A percentile compares a stretch with the other conserved stretches of the same genome.
These are phyloP conservation scores for Drosophila asahinai DNA, from an alignment of 1,140 invertebrate genomes.

Conservation along the genomic window DNA sequence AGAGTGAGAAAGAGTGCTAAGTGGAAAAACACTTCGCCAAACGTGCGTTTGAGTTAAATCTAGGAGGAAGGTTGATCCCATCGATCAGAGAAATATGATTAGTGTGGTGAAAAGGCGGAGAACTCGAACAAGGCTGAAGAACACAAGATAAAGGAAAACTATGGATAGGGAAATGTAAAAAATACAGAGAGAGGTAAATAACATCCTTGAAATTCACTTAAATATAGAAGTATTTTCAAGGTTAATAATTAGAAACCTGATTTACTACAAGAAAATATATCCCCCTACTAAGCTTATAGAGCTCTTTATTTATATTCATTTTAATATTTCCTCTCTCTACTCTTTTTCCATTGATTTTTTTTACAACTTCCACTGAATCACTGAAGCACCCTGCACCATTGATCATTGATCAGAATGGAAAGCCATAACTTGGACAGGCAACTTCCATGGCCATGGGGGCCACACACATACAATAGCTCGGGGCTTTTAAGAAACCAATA, in stretches of 20 bases:
- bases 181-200: no score
- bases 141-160: neutral
- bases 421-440: constrained; percentile 58
- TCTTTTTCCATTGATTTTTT: neutral
- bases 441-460: constrained; percentile 72
- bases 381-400: constrained; percentile 25
- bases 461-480: constrained; percentile 38
- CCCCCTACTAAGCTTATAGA: neutral
- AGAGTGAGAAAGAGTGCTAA: constrained; percentile 18
- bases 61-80: neutral
- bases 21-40: constrained; percentile 35
- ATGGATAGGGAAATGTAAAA: neutral
- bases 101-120: neutral
- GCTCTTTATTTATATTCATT: neutral
- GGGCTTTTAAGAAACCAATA: constrained; percentile 14
- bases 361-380: constrained; percentile 23
- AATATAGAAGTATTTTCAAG: neutral
- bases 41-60: neutral
- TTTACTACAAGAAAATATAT: no score
- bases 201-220: neutral
- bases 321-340: neutral
- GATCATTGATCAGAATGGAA: constrained; percentile 54
- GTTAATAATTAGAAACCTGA: no score
- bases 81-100: constrained; percentile 9
- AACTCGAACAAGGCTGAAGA: neutral